phyloP scores from a whole-genome alignment of 2,888 invertebrate genomes.

The Scaptomyza tumidula region DNA sequence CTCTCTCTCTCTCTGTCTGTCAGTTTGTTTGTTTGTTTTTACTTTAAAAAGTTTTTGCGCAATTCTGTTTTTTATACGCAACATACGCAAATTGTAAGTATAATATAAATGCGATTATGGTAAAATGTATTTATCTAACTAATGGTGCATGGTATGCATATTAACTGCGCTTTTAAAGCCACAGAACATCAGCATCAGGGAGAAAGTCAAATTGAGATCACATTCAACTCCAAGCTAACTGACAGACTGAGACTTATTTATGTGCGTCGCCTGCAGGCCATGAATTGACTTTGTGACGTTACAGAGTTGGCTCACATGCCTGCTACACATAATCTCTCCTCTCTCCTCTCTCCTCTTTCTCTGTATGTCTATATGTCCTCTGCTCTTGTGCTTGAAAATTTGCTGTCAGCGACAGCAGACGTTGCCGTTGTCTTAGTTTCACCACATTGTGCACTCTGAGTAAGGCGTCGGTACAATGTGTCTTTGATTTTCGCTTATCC shows the following conservation, averaged over 20 bases:
- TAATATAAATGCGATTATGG: conserved; percentile 33
- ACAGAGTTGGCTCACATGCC: conserved; percentile 44
- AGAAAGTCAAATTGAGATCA: conserved; percentile 2
- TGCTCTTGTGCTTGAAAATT: conserved; percentile 42
- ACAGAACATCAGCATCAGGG: conserved; percentile 52
- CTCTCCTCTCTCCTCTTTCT: not conserved
- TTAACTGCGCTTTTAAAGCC: conserved; percentile 14
- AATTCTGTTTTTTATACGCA: conserved; percentile 13
- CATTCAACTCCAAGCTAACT: conserved; percentile 13
- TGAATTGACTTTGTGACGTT: conserved; percentile 71
- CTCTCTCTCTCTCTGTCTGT: conserved; percentile 2
- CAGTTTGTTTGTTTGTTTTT: conserved; percentile 51
- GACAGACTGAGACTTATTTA: conserved; percentile 65
- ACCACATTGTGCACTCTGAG: conserved; percentile 70
- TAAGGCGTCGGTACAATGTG: conserved; percentile 61
- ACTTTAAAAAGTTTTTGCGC: conserved; percentile 51
- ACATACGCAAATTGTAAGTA: conserved; percentile 30
- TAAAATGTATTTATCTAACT: conserved; percentile 15
- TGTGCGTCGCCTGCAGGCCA: conserved; percentile 69
- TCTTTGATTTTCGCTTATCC: conserved; percentile 71
- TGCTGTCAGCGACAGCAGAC: conserved; percentile 62
- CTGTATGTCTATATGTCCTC: not conserved
- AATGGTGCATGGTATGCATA: conserved; percentile 16
- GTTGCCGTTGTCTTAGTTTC: conserved; percentile 51
- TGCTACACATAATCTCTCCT: conserved; percentile 4